Base-by-base conservation (phyloP, 2,113 vertebrate genomes). In the Caloenas nicobarica region DNA sequence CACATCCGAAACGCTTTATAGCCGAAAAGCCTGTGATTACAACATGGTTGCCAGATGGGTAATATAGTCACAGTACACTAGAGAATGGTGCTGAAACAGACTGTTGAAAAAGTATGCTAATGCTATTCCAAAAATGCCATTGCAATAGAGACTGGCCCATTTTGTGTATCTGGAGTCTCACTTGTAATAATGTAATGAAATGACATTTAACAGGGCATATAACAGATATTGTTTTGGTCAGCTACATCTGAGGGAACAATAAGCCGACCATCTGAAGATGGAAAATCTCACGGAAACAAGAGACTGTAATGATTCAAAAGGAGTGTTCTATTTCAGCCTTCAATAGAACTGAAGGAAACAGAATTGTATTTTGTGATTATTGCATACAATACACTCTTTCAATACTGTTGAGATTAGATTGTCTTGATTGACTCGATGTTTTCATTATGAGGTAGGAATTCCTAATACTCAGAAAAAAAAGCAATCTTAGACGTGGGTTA, bases 11-110 rank as follows among this genome's bases (percentile, higher is more conserved):
- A 62, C 23, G 31, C 28, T 72, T 89, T 50, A 54, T 38, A 60
- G 38, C 80, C 56, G 33, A 58, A 62, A 89, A 92, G 50, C 29
- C 26, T 6, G 3, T 21, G 40, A 33, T 74, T 62, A 81, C 86
- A 90, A 70, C 19, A 33, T 31, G 95, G 53, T 65, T 85, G 91
- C 87, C 96, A 97, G 96, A 95, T 96, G 89, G 91, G 80, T 73
- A 81, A 92, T 76, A 31, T 65, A 82, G 86, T 96, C 89, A 56
- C 46, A 74, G 36, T 85, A 54, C 62, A 4, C 94, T 74, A 31
- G 86, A 80, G 44, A 74, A n/a, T 2, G 7, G 23, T 60, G 69
- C 72, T 93, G 51, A 82, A 91, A 78, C 29, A 81, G 79, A 78
- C 56, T 42, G 21, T 28, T 34, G 66, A 70, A 65, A 81, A 88